These are phyloP conservation scores for Carapus acus DNA, from an alignment of 2,797 vertebrate genomes.

Conservation along the genomic window DNA sequence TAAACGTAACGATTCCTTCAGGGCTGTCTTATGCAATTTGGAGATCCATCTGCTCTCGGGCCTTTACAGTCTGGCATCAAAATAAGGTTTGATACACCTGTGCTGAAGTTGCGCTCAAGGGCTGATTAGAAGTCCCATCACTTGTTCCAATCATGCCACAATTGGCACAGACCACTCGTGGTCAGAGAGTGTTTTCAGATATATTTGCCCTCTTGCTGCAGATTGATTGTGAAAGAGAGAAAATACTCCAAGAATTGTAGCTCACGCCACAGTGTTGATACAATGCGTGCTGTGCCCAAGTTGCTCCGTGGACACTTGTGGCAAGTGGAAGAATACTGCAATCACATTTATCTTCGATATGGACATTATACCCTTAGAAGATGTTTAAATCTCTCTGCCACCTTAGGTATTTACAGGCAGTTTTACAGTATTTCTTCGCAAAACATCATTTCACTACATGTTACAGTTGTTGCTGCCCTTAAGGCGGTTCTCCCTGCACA, in stretches of 20 bases:
- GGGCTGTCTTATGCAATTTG: not conserved
- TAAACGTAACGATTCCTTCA: conserved; percentile 8
- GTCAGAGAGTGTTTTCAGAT: too few species aligned
- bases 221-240: conserved; percentile 17
- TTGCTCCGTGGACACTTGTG: conserved; percentile 5
- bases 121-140: conserved; percentile 2
- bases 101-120: conserved; percentile 11
- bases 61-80: conserved; percentile 15
- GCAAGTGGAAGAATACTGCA: too few species aligned
- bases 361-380: too few species aligned
- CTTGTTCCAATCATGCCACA: not conserved
- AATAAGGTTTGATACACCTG: conserved; percentile 27
- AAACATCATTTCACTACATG: too few species aligned
- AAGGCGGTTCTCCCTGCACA: conserved; percentile 9
- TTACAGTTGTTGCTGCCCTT: too few species aligned
- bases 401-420: too few species aligned
- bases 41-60: conserved; percentile 27
- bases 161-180: too few species aligned
- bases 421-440: too few species aligned
- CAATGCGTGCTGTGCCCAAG: not conserved
- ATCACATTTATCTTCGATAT: too few species aligned
- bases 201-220: not conserved
- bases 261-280: not conserved
- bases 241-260: conserved; percentile 7
- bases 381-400: too few species aligned